A percentile compares a stretch with the other conserved stretches of the same genome.
phyloP scores from a whole-genome alignment of 1,140 invertebrate genomes.

The Lepeophtheirus salmonis region DNA sequence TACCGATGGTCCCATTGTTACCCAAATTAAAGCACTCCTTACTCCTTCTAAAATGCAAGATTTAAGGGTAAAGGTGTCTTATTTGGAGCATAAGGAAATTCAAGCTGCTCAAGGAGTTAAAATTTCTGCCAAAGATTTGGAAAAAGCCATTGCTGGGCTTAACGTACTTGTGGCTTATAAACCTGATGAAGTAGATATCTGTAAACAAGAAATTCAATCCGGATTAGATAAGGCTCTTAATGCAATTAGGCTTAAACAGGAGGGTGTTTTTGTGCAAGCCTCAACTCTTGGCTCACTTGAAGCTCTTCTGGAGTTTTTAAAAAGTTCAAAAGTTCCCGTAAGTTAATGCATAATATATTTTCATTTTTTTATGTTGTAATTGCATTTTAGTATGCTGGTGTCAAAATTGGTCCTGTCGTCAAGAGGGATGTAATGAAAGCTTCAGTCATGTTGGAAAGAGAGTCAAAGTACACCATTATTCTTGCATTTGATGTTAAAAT shows the following conservation, averaged over 20 bases:
- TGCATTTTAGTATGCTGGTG: slow-evolving; percentile 65
- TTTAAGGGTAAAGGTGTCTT: slow-evolving; percentile 35
- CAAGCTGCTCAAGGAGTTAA: slow-evolving; percentile 94
- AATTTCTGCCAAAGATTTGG: slow-evolving; percentile 89
- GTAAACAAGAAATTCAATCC: slow-evolving; percentile 54
- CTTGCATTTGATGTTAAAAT: slow-evolving; percentile 98
- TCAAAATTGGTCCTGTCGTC: slow-evolving; percentile 96
- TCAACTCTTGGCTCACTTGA: slow-evolving; percentile 95
- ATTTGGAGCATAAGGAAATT: slow-evolving; percentile 85
- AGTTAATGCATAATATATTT: slow-evolving; percentile 23
- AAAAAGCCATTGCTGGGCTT: slow-evolving; percentile 80
- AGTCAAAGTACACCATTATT: slow-evolving; percentile 88
- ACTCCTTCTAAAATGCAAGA: slow-evolving; percentile 19
- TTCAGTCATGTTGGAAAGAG: slow-evolving; percentile 95
- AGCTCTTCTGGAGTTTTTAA: slow-evolving; percentile 85
- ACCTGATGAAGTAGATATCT: slow-evolving; percentile 77
- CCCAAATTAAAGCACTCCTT: slow-evolving; percentile 54
- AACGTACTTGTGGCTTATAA: slow-evolving; percentile 67
- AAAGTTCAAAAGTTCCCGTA: slow-evolving; percentile 78
- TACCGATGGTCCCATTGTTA: slow-evolving; percentile 92
- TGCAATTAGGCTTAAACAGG: slow-evolving; percentile 60
- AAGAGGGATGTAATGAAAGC: slow-evolving; percentile 99
- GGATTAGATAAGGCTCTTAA: slow-evolving; percentile 72
- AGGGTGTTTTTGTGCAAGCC: slow-evolving; percentile 87
- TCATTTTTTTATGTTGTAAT: slow-evolving; percentile 28